Evolutionary conservation across 2,113 vertebrate genomes (phyloP), one percentile per base, ranked within the genome.

Genomic region (Hyperopisus bebe): DNA sequence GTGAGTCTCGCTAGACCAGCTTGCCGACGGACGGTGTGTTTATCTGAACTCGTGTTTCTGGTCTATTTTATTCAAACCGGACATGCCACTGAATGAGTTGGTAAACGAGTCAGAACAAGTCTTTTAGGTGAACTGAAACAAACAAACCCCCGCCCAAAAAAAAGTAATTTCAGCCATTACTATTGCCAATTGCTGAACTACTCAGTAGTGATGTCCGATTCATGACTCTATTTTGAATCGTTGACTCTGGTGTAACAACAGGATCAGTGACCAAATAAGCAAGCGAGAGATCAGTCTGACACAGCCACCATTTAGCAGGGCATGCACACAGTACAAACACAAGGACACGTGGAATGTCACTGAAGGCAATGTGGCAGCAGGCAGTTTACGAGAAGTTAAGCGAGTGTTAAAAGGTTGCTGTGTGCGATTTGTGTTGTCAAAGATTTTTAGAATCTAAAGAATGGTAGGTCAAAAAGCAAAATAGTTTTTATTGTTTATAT

Each of bases 401-500:
- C 3, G 62, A 27, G 27, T 66, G 11, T 27, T 11, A 70, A 70
- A 31, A 70, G 10, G n/a, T 70, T 70, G n/a, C 62, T 13, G 62
- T 31, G 62, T 70, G 62, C n/a, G 13, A 8, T 27, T 31, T 70
- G n/a, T 13, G n/a, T 70, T 31, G 62, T 31, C 62, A 70, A 66
- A 31, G 27, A 70, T 70, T 13, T 70, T 70, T 70, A 31, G 10
- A 70, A 70, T 70, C 9, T 70, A 31, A 85, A 48, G 24, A 85
- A 48, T 10, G 4, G 42, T 21, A 48, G 82, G 82, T 13, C 42
- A 48, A 85, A 48, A 47, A 24, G 46, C 42, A 85, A 85, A 85
- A 85, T 11, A 84, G 42, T 85, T 46, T 84, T 84, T 85, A 85
- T 85, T 85, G 82, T 48, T 85, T 46, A 85, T 85, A 27, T 85